Base-by-base conservation (phyloP, 2,113 vertebrate genomes). In the Ascaphus truei region DNA sequence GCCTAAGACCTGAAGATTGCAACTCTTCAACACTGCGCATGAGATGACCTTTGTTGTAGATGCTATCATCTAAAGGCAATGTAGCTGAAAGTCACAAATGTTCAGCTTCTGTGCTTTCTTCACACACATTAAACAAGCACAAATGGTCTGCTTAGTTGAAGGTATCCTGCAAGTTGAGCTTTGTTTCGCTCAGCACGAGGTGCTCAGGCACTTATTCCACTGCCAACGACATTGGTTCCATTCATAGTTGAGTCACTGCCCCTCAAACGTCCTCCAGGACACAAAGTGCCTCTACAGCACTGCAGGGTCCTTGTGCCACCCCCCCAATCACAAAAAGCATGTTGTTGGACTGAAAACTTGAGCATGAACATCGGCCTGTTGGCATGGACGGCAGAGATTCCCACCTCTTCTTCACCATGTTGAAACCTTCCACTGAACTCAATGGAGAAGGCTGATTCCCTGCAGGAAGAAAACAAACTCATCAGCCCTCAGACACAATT, bases 391-490 rank as follows among this genome's bases (percentile, higher is more conserved):
- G 88, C 73, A 94, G 80, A 0, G 47, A 83, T 75, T 98, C 96
- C 96, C 97, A 98, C 77, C 91, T 95, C 34, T 91, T 91, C 83
- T 89, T 92, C 0, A 83, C 82, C 2, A 92, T 83, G 84, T 92
- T 95, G 85, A 95, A 98, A 51, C 92, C 94, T 86, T 99, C 96
- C 75, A 92, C 95, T 0, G 95, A 92, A 60, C 81, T 88, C 85
- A 99, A 74, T 0, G 97, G 95, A 10, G 90, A 92, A 0, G 97
- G 93, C 77, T 98, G 94, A 73, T 98, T 99, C 62, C 96, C 97
- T 71, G 33, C 3, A 98, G 85, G 0, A 51, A 71, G 79, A 20
- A 74, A 6, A 69, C 18, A 30, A 9, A 29, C n/a, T 15, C 15
- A 45, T 58, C 31, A 7, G 1, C 4, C 31, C 22, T 2, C 20